phyloP scores from a whole-genome alignment of 2,113 vertebrate genomes.

The Xiphophorus hellerii region DNA sequence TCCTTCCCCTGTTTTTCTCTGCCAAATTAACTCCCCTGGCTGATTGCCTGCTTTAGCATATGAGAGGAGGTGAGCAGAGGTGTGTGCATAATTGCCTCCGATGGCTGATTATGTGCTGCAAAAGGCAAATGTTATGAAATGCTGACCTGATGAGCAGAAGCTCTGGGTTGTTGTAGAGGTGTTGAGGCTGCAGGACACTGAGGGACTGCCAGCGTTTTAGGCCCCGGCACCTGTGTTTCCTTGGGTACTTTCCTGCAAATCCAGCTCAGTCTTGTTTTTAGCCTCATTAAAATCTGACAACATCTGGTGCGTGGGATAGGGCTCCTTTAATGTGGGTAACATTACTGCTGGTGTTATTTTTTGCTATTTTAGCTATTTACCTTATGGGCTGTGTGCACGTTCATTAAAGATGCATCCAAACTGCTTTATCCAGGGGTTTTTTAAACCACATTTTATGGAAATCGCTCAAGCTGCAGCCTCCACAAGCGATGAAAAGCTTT shows the following conservation, averaged over 20 bases:
- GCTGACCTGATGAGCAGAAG: constrained; percentile 26
- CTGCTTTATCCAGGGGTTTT: constrained; percentile 54
- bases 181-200: background rate
- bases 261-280: constrained; percentile 70
- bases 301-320: constrained; percentile 71
- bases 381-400: constrained; percentile 51
- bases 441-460: constrained; percentile 70
- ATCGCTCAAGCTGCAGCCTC: constrained; percentile 68
- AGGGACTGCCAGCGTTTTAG: constrained; percentile 13
- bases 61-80: constrained; percentile 74
- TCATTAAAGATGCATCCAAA: constrained; percentile 68
- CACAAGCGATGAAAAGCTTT: constrained; percentile 79
- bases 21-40: constrained; percentile 76
- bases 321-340: constrained; percentile 78
- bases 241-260: constrained; percentile 68
- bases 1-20: constrained; percentile 61
- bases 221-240: constrained; percentile 74
- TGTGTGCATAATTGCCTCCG: constrained; percentile 65
- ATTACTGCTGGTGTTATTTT: constrained; percentile 70
- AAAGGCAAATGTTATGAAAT: constrained; percentile 66
- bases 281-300: constrained; percentile 75
- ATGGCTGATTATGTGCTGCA: constrained; percentile 62
- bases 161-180: background rate
- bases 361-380: constrained; percentile 74
- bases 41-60: constrained; percentile 75